Evolutionary conservation across 2,797 vertebrate genomes (phyloP), one percentile per base, ranked within the genome.

Genomic region (Mionectes olivaceus): DNA sequence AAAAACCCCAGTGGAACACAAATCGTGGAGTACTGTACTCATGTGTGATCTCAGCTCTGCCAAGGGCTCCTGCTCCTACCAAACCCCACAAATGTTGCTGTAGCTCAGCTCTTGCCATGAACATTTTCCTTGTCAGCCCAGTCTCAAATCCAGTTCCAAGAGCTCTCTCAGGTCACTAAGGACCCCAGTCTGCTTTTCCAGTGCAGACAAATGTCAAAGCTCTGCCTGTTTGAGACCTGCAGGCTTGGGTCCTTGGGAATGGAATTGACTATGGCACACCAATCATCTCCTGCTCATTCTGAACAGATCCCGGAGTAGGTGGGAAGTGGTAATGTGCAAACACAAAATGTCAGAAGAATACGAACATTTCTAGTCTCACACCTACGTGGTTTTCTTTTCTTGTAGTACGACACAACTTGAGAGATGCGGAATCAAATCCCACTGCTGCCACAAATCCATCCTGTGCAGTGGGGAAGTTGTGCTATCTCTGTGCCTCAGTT

Each of bases 351-450:
- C 90, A 96, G 83, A 91, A 90, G 44, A 96, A 94, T 60, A 79
- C 7, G 84, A 93, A 81, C 89, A 55, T 81, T 89, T 95, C 89
- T 93, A 33, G 83, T 78, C 84, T 94, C 76, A 92, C 89, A 76
- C 95, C 94, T 91, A 93, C 83, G 0, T 56, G 33, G 33, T 96
- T 95, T 95, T 91, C 91, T 95, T 96, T 96, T 96, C 94, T 89
- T 69, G 83, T 61, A 80, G 67, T 87, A 95, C 89, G 1, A 0
- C 41, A 76, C 25, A 65, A 89, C 77, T 88, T 16, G 52, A 90
- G 56, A 89, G 67, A 89, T 88, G 73, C 88, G 89, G 91, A 92
- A 86, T 84, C 79, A 82, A 94, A 94, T 84, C 87, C 89, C 91
- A 88, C 79, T 73, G 56, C 59, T 93, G 92, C 91, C 89, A 91